phyloP scores from a whole-genome alignment of 2,113 vertebrate genomes.

The Otocyon megalotis region DNA sequence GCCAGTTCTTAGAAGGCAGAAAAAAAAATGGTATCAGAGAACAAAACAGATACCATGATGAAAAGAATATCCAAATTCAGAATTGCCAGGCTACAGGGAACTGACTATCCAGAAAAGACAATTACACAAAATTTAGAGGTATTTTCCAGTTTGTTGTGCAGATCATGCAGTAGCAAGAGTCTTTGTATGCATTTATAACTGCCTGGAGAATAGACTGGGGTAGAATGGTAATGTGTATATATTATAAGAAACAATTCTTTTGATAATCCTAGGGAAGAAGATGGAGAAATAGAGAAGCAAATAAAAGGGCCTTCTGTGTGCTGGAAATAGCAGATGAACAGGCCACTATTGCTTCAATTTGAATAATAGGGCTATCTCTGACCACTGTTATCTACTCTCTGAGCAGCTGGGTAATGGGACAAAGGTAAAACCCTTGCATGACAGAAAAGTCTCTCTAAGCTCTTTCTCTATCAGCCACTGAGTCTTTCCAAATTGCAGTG shows the following conservation, averaged over 20 bases:
- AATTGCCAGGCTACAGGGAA: background rate
- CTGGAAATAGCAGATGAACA: conserved; percentile 59
- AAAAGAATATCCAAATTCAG: conserved; percentile 71
- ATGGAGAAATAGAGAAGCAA: conserved; percentile 68
- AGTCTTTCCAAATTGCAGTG: conserved; percentile 70
- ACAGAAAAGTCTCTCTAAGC: conserved; percentile 63
- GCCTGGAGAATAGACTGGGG: conserved; percentile 63
- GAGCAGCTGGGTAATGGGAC: conserved; percentile 63
- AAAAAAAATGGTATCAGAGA: conserved; percentile 22
- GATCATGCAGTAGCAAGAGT: conserved; percentile 58
- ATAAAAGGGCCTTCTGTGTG: conserved; percentile 59
- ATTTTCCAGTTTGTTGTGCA: conserved; percentile 74
- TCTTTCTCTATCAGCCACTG: conserved; percentile 62
- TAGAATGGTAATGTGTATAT: conserved; percentile 74
- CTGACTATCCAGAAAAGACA: conserved; percentile 68
- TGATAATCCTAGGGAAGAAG: conserved; percentile 71
- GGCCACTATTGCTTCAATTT: conserved; percentile 60
- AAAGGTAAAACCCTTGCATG: conserved; percentile 68
- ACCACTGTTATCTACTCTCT: conserved; percentile 68
- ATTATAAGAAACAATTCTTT: conserved; percentile 75
- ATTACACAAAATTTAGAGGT: conserved; percentile 74
- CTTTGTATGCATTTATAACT: conserved; percentile 76
- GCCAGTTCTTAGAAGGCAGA: conserved; percentile 35
- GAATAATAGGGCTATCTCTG: conserved; percentile 78
- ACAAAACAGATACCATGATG: conserved; percentile 54